These are phyloP conservation scores for Atractosteus spatula DNA, from an alignment of 2,113 vertebrate species.

Conservation along the genomic window DNA sequence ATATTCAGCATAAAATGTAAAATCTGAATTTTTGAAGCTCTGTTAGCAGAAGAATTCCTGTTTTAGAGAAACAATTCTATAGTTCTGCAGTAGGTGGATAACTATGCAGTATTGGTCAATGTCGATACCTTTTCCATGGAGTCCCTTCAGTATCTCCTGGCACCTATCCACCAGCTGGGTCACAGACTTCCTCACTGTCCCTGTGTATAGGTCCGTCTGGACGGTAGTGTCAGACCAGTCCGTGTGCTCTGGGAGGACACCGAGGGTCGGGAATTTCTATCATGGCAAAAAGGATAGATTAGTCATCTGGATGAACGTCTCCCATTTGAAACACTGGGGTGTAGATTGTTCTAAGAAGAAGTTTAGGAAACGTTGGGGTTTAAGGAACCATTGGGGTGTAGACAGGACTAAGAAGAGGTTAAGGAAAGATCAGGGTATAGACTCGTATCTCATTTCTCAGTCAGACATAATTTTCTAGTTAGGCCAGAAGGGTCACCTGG, in stretches of 20 bases:
- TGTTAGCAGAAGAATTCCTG: too few species aligned
- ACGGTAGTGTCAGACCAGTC: constrained; percentile 64
- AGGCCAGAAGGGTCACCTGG: constrained; percentile 47
- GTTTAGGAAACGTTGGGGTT: neutral
- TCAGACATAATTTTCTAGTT: neutral
- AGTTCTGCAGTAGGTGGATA: too few species aligned
- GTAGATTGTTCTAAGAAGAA: neutral
- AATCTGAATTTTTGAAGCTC: too few species aligned
- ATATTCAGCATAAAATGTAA: too few species aligned
- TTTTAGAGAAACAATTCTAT: too few species aligned
- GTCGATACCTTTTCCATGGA: constrained; percentile 61
- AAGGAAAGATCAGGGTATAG: too few species aligned
- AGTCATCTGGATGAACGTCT: too few species aligned
- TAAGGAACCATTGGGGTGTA: neutral
- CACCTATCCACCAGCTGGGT: constrained; percentile 53
- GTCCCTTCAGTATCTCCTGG: constrained; percentile 60
- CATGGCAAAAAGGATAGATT: neutral
- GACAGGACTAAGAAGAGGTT: too few species aligned
- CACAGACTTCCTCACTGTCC: constrained; percentile 60
- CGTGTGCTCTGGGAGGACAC: constrained; percentile 42
- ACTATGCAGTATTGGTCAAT: neutral
- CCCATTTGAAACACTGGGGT: neutral
- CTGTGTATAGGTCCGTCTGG: constrained; percentile 64
- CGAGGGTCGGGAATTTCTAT: constrained; percentile 45
- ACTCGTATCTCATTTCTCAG: too few species aligned